Evolutionary conservation across 2,888 invertebrate species (phyloP), one percentile per base, ranked within the genome.

Genomic region (Aleiodes alternator): DNA sequence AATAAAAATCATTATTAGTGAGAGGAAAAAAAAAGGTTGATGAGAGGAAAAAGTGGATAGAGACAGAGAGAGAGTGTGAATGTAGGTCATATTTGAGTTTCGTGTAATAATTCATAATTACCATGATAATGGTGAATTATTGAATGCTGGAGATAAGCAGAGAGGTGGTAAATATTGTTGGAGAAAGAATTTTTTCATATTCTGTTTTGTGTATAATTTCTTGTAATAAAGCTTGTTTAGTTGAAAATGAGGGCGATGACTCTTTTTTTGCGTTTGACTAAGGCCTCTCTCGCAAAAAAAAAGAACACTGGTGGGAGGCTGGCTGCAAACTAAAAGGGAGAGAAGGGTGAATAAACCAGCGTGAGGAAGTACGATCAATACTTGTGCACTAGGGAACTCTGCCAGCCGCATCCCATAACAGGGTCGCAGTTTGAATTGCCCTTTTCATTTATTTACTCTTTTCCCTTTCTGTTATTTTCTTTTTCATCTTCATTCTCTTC

Each of bases 281-380:
- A 34, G 69, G 69, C 31, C 14, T 53, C 8, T 55, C 34, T 4
- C 29, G n/a, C 50, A 48, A 66, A 14, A 48, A 64, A 43, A 16
- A 16, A 50, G 38, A 68, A 48, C 55, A 50, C 55, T 53, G 56
- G 64, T 70, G 64, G 64, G 55, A 51, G 57, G 66, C 56, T 51
- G 68, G 29, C 72, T 43, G 66, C 72, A 56, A 48, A 66, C 61
- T 23, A 16, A 43, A 31, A 48, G 69, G 56, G 64, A 14, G 64
- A 61, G 57, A 51, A 38, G 55, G 61, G 78, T 34, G 70, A 69
- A 23, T n/a, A 34, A 1, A 70, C 48, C 16, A 69, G 69, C 7
- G 56, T 9, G 69, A 59, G 77, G 55, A 31, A 56, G 57, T 55
- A 80, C 81, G 86, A 87, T 87, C 87, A 87, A 87, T 87, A 87